A percentile compares a stretch with the other conserved stretches of the same genome.
Evolutionary conservation across 2,888 invertebrate genomes (phyloP).

Genomic region (Nymphalis c-album): DNA sequence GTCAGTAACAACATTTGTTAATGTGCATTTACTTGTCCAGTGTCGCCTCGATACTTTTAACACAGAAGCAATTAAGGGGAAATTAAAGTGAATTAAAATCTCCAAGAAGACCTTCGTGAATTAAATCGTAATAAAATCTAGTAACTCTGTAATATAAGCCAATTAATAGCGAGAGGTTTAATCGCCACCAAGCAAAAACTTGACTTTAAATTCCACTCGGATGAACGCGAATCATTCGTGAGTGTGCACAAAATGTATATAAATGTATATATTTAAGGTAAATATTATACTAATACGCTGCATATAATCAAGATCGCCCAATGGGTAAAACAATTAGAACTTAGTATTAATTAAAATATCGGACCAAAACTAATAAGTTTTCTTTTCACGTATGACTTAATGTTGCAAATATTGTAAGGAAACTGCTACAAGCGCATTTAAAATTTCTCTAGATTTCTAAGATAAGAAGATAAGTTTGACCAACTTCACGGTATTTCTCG

Average conservation of each 20-base stretch:
- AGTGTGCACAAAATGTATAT: constrained; percentile 47
- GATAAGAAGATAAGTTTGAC: too few species aligned
- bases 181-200: constrained; percentile 67
- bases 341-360: too few species aligned
- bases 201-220: constrained; percentile 54
- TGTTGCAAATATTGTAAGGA: too few species aligned
- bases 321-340: too few species aligned
- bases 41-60: constrained; percentile 41
- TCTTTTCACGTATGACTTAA: too few species aligned
- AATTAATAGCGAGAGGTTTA: constrained; percentile 56
- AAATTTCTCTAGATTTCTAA: too few species aligned
- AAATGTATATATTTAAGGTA: constrained; percentile 25
- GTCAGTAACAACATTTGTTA: background rate
- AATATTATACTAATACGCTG: too few species aligned
- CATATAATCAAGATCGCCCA: too few species aligned
- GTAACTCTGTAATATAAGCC: constrained; percentile 52
- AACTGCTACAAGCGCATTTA: too few species aligned
- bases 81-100: constrained; percentile 49
- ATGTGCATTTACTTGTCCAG: background rate
- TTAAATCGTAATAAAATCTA: constrained; percentile 60
- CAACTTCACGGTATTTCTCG: too few species aligned
- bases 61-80: constrained; percentile 48
- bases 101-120: constrained; percentile 42
- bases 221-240: constrained; percentile 46
- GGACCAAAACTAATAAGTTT: too few species aligned